Conservation (phyloP, 2,113 vertebrate species). For the Cynoglossus semilaevis region DNA sequence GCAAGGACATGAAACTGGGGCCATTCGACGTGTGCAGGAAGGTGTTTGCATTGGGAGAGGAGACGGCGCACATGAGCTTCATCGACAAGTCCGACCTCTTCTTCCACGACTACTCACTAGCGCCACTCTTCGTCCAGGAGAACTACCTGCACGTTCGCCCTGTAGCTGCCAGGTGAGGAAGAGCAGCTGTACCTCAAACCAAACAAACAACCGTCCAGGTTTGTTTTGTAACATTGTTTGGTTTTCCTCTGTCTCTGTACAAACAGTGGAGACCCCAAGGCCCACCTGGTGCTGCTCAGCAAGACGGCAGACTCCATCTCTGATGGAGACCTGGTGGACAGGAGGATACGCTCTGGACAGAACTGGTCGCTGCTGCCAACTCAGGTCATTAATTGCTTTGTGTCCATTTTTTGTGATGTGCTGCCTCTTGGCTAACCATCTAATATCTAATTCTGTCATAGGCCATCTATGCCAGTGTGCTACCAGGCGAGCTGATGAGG, state of each 20-base stretch:
- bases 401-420: too few relatives aligned
- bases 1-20: conserved; percentile 91
- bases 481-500: conserved; percentile 95
- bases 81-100: conserved; percentile 94
- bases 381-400: conserved; percentile 77
- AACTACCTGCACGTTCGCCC: conserved; percentile 93
- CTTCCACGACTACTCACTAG: conserved; percentile 96
- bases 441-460: conserved; percentile 46
- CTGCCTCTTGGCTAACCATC: neutral
- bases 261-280: conserved; percentile 83
- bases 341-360: conserved; percentile 86
- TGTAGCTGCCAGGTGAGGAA: conserved; percentile 84
- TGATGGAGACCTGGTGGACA: conserved; percentile 93
- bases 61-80: conserved; percentile 85
- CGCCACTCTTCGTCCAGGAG: conserved; percentile 97
- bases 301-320: conserved; percentile 93
- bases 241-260: neutral
- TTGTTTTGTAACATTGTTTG: too few relatives aligned
- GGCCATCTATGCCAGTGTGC: conserved; percentile 95
- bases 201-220: too few relatives aligned
- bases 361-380: conserved; percentile 93
- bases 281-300: conserved; percentile 91
- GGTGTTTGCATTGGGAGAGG: conserved; percentile 86
- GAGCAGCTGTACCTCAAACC: neutral
- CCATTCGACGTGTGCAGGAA: conserved; percentile 96